Evolutionary conservation across 2,888 invertebrate species (phyloP), one percentile per base, ranked within the genome.

Genomic region (Sepioteuthis lessoniana): DNA sequence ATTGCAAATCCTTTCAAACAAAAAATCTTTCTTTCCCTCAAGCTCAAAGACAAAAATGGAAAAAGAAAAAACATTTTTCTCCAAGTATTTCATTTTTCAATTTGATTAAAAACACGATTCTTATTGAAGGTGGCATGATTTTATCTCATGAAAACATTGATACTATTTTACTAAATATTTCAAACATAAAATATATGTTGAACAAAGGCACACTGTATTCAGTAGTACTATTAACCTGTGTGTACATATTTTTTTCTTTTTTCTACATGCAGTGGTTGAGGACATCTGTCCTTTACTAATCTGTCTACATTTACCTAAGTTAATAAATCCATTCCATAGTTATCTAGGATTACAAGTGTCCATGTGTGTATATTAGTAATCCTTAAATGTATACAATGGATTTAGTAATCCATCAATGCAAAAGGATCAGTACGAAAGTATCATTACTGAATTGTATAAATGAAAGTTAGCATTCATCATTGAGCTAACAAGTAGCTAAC

Each of bases 311-410:
- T 28, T 76, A 76, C 76, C 76, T 76, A 31, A 28, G n/a, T 76
- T 76, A 76, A 76, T 76, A 76, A 76, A 76, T 76, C 76, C 76
- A 76, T 76, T 76, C 76, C 21, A 50, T 50, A 50, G 4, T 76
- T 76, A 28, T n/a, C 8, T 31, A 31, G 76, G 76, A 76, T 76
- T 76, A 76, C 7, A 31, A 50, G 16, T 50, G 50, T 19, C 19
- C 3, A 21, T 50, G 19, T n/a, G 76, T 42, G 42, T 7, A 3
- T 42, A 7, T 42, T 42, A 42, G 8, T 76, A 76, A 76, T 76
- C n/a, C 76, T 76, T 76, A 31, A 76, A 76, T 76, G 76, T n/a
- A 76, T 76, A 76, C 76, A 76, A n/a, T 31, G 76, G 76, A 76
- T 76, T 76, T n/a, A 76, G n/a, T 31, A n/a, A 31, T 31, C 31